phyloP scores from a whole-genome alignment of 1,140 invertebrate genomes.

The Aphelenchoides fujianensis region DNA sequence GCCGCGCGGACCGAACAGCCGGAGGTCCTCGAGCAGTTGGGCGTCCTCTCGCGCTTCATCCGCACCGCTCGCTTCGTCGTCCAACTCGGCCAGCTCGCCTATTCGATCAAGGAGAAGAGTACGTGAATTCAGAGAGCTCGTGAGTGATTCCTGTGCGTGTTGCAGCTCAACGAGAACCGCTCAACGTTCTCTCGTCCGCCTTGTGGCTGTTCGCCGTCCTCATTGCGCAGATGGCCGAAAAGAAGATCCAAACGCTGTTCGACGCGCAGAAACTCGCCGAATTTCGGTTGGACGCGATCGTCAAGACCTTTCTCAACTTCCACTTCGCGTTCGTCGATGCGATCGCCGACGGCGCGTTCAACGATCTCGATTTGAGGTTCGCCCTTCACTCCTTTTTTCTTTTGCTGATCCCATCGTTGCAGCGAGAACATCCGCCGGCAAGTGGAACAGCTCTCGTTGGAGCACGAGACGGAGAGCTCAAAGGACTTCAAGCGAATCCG shows the following conservation, averaged over 20 bases:
- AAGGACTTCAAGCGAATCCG: constrained; percentile 7
- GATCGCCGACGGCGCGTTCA: not conserved
- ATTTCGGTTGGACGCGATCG: not conserved
- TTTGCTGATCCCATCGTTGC: not conserved
- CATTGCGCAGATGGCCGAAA: constrained; percentile 1
- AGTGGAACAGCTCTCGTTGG: constrained; percentile 13
- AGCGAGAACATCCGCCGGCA: constrained; percentile 8
- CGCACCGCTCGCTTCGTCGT: not conserved
- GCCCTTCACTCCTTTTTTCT: too few species aligned
- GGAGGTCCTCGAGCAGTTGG: not conserved
- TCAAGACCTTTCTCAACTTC: constrained; percentile 10
- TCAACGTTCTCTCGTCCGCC: not conserved
- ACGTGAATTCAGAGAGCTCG: not conserved
- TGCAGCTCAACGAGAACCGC: constrained; percentile 9
- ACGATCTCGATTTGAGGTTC: constrained; percentile 19
- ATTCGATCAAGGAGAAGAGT: constrained; percentile 11
- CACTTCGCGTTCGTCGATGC: constrained; percentile 10
- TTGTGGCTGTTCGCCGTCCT: not conserved
- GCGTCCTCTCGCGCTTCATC: not conserved
- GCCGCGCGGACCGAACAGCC: not conserved
- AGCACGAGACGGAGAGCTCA: constrained; percentile 7
- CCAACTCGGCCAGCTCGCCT: constrained; percentile 12
- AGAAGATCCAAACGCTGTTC: not conserved
- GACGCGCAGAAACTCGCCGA: not conserved
- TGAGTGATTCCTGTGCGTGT: not conserved